Conservation (phyloP, 92 coral and sea anemone species). For the Phenganax subtilis region DNA sequence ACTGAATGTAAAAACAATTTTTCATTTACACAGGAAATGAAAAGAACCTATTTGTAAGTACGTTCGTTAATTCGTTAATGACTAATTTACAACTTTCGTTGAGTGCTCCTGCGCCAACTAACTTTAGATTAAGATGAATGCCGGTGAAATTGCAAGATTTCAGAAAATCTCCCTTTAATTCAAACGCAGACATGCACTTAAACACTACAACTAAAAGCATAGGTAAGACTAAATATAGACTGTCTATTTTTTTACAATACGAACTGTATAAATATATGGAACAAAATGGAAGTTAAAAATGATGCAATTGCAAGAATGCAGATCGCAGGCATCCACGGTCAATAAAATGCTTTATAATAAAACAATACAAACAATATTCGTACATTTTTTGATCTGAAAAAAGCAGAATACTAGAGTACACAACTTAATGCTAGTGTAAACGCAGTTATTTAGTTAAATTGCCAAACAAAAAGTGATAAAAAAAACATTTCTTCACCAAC, state of each 20-base stretch:
- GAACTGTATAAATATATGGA: too few relatives aligned
- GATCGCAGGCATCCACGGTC: background rate
- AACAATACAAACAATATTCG: background rate
- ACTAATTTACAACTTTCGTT: background rate
- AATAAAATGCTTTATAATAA: background rate
- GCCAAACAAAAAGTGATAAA: background rate
- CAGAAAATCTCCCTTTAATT: background rate
- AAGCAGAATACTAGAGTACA: background rate
- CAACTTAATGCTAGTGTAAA: background rate
- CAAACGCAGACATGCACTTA: background rate
- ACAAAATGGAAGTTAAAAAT: too few relatives aligned
- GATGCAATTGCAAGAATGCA: too few relatives aligned
- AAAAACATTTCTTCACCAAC: background rate
- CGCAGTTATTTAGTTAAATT: too few relatives aligned
- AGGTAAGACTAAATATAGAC: background rate
- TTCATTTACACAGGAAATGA: too few relatives aligned
- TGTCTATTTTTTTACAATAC: background rate
- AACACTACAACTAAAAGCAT: background rate
- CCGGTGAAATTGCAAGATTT: conserved; percentile 18
- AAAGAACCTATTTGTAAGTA: too few relatives aligned
- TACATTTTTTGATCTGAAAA: background rate
- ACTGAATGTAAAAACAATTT: too few relatives aligned
- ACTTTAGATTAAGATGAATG: background rate
- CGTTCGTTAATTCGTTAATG: too few relatives aligned
- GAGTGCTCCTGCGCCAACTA: background rate